Conservation (phyloP, 1,140 invertebrate genomes). For the Ceratina australensis region DNA sequence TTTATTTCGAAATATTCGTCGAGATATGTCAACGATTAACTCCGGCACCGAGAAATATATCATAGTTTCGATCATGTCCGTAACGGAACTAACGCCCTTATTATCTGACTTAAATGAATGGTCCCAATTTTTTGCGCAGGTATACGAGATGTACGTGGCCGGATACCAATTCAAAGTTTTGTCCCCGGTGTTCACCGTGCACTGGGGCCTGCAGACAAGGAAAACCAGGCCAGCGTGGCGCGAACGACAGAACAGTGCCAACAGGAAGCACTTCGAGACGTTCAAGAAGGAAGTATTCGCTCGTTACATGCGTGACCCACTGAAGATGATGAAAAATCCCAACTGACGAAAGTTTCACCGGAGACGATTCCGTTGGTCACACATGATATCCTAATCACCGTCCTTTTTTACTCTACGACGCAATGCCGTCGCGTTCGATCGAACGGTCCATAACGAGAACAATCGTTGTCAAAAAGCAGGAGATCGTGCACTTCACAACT, state of each 20-base stretch:
- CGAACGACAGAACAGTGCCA: conserved; percentile 91
- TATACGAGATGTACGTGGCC: conserved; percentile 95
- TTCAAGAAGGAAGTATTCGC: conserved; percentile 92
- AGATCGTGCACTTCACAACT: no score
- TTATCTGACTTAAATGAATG: background rate
- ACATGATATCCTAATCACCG: conserved; percentile 28
- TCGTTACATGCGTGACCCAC: conserved; percentile 86
- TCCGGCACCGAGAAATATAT: no score
- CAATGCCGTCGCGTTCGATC: background rate
- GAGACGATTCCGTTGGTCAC: conserved; percentile 22
- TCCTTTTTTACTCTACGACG: conserved; percentile 25
- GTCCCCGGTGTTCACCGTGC: conserved; percentile 93
- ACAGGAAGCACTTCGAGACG: conserved; percentile 89
- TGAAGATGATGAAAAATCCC: conserved; percentile 80
- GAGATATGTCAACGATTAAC: no score
- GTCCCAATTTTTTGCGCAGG: conserved; percentile 81
- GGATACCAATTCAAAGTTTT: conserved; percentile 94
- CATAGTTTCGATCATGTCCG: no score
- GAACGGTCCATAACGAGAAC: background rate
- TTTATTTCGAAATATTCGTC: no score
- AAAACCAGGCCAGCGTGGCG: conserved; percentile 89
- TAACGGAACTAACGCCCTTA: background rate
- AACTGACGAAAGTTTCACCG: conserved; percentile 61
- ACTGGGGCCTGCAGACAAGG: conserved; percentile 92
- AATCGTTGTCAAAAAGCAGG: no score